These are phyloP conservation scores for Plebejus melissa DNA, from an alignment of 2,888 invertebrate species.

Conservation along the genomic window DNA sequence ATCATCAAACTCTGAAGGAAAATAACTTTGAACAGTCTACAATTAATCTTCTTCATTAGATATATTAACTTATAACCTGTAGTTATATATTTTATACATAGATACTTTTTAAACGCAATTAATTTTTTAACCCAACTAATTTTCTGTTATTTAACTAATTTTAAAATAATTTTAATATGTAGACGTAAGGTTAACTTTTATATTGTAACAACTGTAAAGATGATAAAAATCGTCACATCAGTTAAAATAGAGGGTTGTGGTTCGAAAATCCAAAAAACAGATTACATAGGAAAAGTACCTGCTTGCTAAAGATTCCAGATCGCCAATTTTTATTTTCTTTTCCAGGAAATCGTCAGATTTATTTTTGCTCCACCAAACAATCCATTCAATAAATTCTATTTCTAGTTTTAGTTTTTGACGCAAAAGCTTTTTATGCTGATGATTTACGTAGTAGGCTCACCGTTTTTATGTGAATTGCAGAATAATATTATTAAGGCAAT, in stretches of 20 bases:
- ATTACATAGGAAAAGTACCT: neutral
- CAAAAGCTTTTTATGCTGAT: constrained; percentile 21
- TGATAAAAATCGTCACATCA: neutral
- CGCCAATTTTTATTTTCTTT: constrained; percentile 24
- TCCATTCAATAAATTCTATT: constrained; percentile 44
- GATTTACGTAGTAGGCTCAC: neutral
- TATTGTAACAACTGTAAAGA: neutral
- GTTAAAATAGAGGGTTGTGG: neutral
- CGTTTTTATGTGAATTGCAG: neutral
- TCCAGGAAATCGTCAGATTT: constrained; percentile 38
- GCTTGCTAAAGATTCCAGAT: neutral
- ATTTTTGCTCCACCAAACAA: constrained; percentile 41
- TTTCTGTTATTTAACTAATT: neutral
- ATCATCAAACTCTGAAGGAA: neutral
- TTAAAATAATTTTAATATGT: neutral
- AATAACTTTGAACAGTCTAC: neutral
- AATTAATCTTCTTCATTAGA: constrained; percentile 3
- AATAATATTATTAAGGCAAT: neutral
- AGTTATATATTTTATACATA: neutral
- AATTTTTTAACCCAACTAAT: neutral
- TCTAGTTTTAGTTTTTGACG: constrained; percentile 38
- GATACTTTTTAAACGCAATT: neutral
- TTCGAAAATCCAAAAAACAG: neutral
- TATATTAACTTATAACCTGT: neutral
- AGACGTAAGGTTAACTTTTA: neutral